These are phyloP conservation scores for Ormia ochracea DNA, from an alignment of 2,888 invertebrate genomes.

Conservation along the genomic window DNA sequence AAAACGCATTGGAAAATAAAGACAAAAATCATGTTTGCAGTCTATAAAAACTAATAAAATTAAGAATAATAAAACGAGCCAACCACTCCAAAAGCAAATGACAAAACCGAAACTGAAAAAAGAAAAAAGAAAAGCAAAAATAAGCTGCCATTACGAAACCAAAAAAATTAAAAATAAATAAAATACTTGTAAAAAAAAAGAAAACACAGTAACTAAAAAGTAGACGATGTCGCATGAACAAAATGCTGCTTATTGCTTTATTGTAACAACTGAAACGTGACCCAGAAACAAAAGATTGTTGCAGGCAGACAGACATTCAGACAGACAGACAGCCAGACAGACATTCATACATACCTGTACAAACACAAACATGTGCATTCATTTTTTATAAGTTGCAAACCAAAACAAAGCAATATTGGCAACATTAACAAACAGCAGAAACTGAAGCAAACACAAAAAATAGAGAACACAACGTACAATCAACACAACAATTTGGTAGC, in stretches of 20 bases:
- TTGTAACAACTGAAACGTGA: slow-evolving; percentile 63
- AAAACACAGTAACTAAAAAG: slow-evolving; percentile 16
- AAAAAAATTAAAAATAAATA: neutral
- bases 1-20: neutral
- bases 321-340: slow-evolving; percentile 58
- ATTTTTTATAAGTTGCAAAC: slow-evolving; percentile 48
- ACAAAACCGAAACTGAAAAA: neutral
- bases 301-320: neutral
- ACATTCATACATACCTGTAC: slow-evolving; percentile 43
- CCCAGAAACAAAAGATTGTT: slow-evolving; percentile 57
- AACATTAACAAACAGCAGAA: slow-evolving; percentile 45
- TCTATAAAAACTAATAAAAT: slow-evolving; percentile 55
- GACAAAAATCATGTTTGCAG: slow-evolving; percentile 43
- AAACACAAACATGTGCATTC: slow-evolving; percentile 42
- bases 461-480: slow-evolving; percentile 66
- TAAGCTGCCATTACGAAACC: slow-evolving; percentile 26
- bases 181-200: no score
- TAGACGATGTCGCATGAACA: slow-evolving; percentile 57
- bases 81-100: slow-evolving; percentile 34
- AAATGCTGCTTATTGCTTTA: slow-evolving; percentile 60
- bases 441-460: slow-evolving; percentile 30
- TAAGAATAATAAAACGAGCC: slow-evolving; percentile 51
- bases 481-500: slow-evolving; percentile 69
- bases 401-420: slow-evolving; percentile 46
- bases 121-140: neutral